Evolutionary conservation across 2,797 vertebrate genomes (phyloP).

Genomic region (Petrocephalus schoutedeni): DNA sequence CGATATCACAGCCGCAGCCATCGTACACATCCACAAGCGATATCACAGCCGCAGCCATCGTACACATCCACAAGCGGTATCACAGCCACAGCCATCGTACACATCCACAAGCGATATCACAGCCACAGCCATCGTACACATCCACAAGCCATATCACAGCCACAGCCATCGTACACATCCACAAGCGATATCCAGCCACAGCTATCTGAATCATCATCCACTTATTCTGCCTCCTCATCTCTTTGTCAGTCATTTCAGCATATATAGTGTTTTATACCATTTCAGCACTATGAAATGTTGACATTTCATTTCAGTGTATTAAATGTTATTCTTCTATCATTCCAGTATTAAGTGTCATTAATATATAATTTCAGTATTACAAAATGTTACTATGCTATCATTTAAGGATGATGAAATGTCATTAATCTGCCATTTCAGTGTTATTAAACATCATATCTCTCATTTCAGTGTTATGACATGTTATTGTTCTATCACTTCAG

Average conservation of each 20-base stretch:
- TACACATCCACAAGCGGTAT: too few relatives aligned
- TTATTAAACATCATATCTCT: neutral
- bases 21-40: too few relatives aligned
- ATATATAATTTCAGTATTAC: neutral
- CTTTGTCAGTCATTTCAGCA: neutral
- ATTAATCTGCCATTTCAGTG: neutral
- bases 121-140: too few relatives aligned
- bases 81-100: too few relatives aligned
- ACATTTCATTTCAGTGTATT: neutral
- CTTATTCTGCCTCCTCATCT: slow-evolving; percentile 22
- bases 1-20: too few relatives aligned
- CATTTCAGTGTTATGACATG: neutral
- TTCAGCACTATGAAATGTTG: neutral
- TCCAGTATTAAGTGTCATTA: neutral
- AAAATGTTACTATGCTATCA: neutral
- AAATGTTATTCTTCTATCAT: neutral
- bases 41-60: too few relatives aligned
- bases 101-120: too few relatives aligned
- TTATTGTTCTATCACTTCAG: neutral
- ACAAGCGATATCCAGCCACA: neutral
- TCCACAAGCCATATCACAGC: neutral
- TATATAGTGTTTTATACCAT: neutral
- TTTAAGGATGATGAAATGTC: neutral
- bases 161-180: neutral
- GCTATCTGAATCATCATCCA: neutral